Evolutionary conservation across 2,797 vertebrate species (phyloP).

Genomic region (Sternotherus odoratus): DNA sequence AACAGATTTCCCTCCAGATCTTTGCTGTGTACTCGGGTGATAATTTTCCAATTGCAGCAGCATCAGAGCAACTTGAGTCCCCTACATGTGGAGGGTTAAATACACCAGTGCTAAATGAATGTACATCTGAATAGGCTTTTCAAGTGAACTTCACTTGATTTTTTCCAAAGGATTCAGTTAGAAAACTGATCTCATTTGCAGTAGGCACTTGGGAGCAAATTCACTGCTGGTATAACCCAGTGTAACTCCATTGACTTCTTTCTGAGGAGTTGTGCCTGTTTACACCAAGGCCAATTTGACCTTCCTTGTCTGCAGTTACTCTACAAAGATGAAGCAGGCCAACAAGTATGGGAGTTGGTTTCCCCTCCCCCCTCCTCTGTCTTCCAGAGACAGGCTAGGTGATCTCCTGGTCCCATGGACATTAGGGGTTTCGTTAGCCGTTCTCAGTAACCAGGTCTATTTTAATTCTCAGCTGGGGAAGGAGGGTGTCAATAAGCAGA

Average conservation of each 20-base stretch:
- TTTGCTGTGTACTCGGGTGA: not conserved
- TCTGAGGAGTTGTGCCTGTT: not conserved
- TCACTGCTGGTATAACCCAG: not conserved
- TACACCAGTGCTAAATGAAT: not conserved
- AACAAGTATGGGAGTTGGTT: not conserved
- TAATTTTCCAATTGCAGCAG: not conserved
- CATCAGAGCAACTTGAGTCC: not conserved
- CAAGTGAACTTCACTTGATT: not conserved
- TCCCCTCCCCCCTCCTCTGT: not conserved
- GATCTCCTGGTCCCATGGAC: not conserved
- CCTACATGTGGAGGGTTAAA: not conserved
- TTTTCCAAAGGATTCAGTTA: not conserved
- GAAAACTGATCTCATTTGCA: not conserved
- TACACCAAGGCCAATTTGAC: not conserved
- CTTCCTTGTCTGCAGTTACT: not conserved
- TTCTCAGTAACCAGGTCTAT: not conserved
- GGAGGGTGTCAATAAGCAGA: not conserved
- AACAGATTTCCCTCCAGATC: not conserved
- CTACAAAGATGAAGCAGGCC: not conserved
- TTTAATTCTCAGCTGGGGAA: not conserved
- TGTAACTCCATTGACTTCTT: not conserved
- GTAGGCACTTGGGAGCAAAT: not conserved
- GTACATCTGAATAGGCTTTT: not conserved
- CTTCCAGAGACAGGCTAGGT: not conserved
- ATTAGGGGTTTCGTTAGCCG: not conserved